Percentiles rank a stretch among this genome's conserved stretches.
phyloP scores from a whole-genome alignment of 2,113 vertebrate species.

The Scalopus aquaticus region DNA sequence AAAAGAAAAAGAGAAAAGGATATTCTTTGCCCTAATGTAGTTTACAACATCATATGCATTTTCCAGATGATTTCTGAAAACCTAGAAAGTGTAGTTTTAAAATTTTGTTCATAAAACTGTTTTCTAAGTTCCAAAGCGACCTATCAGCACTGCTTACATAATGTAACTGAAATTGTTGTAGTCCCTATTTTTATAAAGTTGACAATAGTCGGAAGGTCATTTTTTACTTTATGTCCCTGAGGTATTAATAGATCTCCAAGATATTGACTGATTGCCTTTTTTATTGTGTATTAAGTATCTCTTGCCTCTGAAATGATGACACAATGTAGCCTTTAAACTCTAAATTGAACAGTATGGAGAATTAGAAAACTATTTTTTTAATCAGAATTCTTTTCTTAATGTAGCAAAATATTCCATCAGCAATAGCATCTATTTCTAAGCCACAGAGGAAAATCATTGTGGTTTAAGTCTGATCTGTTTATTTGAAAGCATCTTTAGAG shows the following conservation, averaged over 20 bases:
- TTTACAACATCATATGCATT: conserved; percentile 70
- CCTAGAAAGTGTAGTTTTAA: conserved; percentile 19
- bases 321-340: not conserved
- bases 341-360: not conserved
- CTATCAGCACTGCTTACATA: not conserved
- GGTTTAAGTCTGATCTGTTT: not conserved
- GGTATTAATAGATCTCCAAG: not conserved
- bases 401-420: not conserved
- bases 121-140: conserved; percentile 36
- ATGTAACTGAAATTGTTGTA: conserved; percentile 37
- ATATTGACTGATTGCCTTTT: conserved; percentile 65
- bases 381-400: not conserved
- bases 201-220: conserved; percentile 42
- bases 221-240: conserved; percentile 50
- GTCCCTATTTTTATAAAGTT: conserved; percentile 49
- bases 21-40: conserved; percentile 30
- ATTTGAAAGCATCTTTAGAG: not conserved
- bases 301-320: conserved; percentile 45
- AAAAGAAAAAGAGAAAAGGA: conserved; percentile 44
- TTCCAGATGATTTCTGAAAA: conserved; percentile 73
- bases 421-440: not conserved
- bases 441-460: not conserved
- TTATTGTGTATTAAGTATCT: conserved; percentile 53
- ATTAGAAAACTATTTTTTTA: not conserved
- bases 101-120: not conserved